Base-by-base conservation (phyloP, 1,140 invertebrate genomes). In the Ruditapes philippinarum region DNA sequence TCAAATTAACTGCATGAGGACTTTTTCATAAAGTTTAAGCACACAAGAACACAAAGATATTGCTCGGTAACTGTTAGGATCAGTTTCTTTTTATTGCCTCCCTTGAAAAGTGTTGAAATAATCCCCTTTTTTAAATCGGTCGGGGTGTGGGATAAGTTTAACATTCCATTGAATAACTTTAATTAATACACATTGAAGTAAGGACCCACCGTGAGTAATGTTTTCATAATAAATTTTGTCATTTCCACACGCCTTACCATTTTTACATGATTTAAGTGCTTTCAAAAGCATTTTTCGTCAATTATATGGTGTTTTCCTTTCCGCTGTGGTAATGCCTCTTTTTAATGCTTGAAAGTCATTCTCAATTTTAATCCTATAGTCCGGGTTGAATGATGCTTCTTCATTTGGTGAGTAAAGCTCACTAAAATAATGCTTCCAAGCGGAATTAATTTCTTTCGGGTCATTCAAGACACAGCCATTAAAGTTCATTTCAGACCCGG, bases 141-240 rank as follows among this genome's bases (percentile, higher is more conserved):
- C n/a, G 60, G 60, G n/a, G n/a, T 65, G n/a, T 65, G 60, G n/a
- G 60, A 65, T 9, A 65, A 9, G n/a, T 33, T n/a, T 11, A n/a
- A 9, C 9, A 65, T 65, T n/a, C 9, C 60, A 7, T 65, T 9
- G n/a, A 65, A 65, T 65, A 65, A 65, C n/a, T 25, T n/a, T 9
- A 9, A 11, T 65, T 11, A 65, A 25, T 7, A 9, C n/a, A 11
- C n/a, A 7, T 11, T 65, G 9, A 65, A n/a, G n/a, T 11, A 11
- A 33, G n/a, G n/a, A 11, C 60, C 60, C n/a, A n/a, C 60, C 11
- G 11, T 9, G 9, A 65, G n/a, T 65, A 25, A 65, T 65, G n/a
- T 65, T 65, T n/a, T 65, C 60, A n/a, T 65, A 11, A 65, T 65
- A 65, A 25, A 65, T n/a, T 65, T 65, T 65, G n/a, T 65, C 60